Base-by-base conservation (phyloP, 2,113 vertebrate species). In the Syngnathus typhle region DNA sequence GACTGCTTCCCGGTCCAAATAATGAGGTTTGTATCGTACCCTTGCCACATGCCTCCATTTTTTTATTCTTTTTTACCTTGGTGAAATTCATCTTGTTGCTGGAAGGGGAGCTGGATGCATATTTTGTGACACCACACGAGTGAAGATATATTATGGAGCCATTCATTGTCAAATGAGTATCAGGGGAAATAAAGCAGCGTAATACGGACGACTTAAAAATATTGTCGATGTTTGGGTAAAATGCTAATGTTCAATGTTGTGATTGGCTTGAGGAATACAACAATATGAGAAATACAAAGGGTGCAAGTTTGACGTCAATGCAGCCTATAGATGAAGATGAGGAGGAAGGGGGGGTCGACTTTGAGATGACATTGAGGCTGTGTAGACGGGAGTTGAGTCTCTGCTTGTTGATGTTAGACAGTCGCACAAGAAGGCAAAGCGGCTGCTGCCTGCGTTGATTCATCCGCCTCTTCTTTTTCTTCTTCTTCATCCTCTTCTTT, bases 361-460 rank as follows among this genome's bases (percentile, higher is more conserved):
- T 93, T 92, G 89, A 93, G 87, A 91, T 92, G 91, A 92, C 92
- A 93, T 93, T 93, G 92, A 88, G 88, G 89, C 89, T 89, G 78
- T 90, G 89, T 88, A 74, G 90, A 90, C 88, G 89, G 84, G 88
- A 88, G 89, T 87, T 85, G 85, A 89, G 88, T 85, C 82, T 85
- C 82, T 82, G 86, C 73, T 86, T 89, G 88, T 90, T 91, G 89
- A 88, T 88, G 89, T 89, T 89, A 88, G 88, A 90, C 88, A 88
- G 89, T 88, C 87, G 85, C 86, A 81, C 82, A 77, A 64, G 60
- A 61, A 86, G 85, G 83, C 87, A 71, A 88, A 88, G 83, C 89
- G 87, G 84, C 84, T 88, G 84, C 84, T 87, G 78, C 82, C 88
- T 83, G 78, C 83, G 77, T 87, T 87, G 85, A 88, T 87, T 85